Evolutionary conservation across 2,888 invertebrate genomes (phyloP).

Genomic region (Silvanus unidentatus): DNA sequence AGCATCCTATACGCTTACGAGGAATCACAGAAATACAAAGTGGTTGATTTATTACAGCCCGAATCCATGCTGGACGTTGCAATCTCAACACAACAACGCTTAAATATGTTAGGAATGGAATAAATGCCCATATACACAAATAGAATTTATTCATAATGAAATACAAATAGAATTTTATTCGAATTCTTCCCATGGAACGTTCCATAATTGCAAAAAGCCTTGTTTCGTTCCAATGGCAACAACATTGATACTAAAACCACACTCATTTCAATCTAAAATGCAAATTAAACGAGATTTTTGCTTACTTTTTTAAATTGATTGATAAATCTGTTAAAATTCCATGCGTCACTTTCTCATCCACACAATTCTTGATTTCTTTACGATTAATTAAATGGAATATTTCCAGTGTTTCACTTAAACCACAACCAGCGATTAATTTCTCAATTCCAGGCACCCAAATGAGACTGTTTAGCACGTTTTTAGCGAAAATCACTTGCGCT

Average conservation of each 20-base stretch:
- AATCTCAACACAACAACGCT: conserved; percentile 68
- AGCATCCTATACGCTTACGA: conserved; percentile 86
- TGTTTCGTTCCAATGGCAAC: conserved; percentile 36
- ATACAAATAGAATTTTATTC: conserved; percentile 12
- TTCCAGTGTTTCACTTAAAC: conserved; percentile 34
- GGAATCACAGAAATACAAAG: conserved; percentile 73
- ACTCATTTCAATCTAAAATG: too few species aligned
- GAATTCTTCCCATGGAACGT: conserved; percentile 36
- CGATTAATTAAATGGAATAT: conserved; percentile 38
- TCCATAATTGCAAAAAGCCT: conserved; percentile 41
- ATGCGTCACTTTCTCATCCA: conserved; percentile 19
- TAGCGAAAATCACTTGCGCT: conserved; percentile 39
- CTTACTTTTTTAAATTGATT: conserved; percentile 25
- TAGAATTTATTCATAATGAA: conserved; percentile 4
- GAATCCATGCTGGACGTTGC: conserved; percentile 83
- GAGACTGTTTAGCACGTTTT: conserved; percentile 28
- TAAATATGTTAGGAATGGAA: conserved; percentile 31
- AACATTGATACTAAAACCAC: conserved; percentile 32
- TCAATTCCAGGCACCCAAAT: conserved; percentile 40
- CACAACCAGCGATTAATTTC: conserved; percentile 39
- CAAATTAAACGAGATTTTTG: conserved; percentile 1
- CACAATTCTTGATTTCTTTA: conserved; percentile 27
- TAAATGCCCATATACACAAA: too few species aligned
- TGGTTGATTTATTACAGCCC: conserved; percentile 72
- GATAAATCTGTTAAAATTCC: conserved; percentile 21